Base-by-base conservation (phyloP, 1,140 invertebrate genomes). In the Archivesica marissinica region DNA sequence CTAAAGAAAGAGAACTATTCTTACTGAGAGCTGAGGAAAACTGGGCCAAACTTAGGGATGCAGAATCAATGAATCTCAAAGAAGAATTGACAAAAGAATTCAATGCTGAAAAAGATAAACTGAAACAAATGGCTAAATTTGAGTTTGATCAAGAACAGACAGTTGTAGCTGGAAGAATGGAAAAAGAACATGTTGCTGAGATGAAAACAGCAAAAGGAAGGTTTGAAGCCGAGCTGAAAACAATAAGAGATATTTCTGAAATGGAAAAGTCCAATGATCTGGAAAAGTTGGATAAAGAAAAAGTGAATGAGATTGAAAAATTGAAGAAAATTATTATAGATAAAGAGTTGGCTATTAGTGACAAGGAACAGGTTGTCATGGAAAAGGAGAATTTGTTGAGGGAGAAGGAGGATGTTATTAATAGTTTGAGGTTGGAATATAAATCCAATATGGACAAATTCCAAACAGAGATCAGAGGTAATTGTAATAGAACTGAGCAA, bases 251-350 rank as follows among this genome's bases (percentile, higher is more conserved):
- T 33, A 80, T 80, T 41, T 54, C 47, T 6, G 61, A 80, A 20
- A 80, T 80, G 64, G 78, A 80, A 70, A 80, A 68, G 23, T 44
- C 35, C 2, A 80, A 80, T 50, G 78, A 80, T 80, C 28, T 80
- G 23, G 78, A 68, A 50, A 80, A 80, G 41, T 23, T 80, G 7
- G 78, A 80, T 23, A 80, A 80, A 35, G 78, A 80, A 68, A 80
- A 80, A 54, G 23, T 70, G 7, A 80, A 80, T 54, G 78, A 80
- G 35, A 80, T 80, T 52, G 61, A 80, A 35, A 80, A 80, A 70
- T 30, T 80, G 3, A 80, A 80, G 44, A 80, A 80, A 66, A 33
- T 80, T 20, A 70, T 82, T 23, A 61, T 68, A 74, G 79, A 82
- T 30, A 82, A 82, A 33, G 79, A 82, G 50, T 41, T 70, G 38